These are phyloP conservation scores for Herpetotheres cachinnans DNA, from an alignment of 2,113 vertebrate species.

Conservation along the genomic window DNA sequence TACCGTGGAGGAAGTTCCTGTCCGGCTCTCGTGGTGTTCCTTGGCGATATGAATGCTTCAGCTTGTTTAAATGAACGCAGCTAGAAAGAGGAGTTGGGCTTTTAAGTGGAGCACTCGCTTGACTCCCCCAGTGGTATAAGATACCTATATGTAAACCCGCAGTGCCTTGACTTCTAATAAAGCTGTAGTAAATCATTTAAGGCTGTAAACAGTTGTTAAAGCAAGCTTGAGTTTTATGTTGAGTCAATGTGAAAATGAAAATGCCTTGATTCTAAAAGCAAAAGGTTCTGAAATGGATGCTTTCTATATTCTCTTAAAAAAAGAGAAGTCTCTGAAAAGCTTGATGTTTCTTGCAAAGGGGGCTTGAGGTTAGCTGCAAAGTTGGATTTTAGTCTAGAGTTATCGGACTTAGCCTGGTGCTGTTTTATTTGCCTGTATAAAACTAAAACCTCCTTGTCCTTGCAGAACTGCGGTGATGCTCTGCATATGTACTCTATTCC, in stretches of 20 bases:
- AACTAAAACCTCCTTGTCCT: too few species aligned
- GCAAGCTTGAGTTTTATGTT: neutral
- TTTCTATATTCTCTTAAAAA: neutral
- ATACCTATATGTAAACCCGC: neutral
- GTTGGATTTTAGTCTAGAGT: neutral
- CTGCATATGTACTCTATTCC: accelerated
- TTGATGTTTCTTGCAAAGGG: neutral
- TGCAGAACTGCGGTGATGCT: neutral
- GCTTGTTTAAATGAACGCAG: neutral
- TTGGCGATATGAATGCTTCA: neutral
- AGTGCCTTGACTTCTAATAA: neutral
- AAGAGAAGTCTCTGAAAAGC: neutral
- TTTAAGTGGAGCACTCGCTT: accelerated
- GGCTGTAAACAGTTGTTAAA: neutral
- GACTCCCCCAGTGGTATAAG: neutral
- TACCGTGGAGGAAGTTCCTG: neutral
- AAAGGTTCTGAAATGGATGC: neutral
- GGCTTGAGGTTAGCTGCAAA: neutral
- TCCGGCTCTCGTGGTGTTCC: neutral
- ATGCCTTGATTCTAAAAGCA: neutral
- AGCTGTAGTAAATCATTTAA: neutral
- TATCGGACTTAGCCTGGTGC: accelerated
- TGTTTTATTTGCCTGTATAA: neutral
- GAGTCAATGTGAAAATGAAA: neutral
- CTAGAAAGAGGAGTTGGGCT: neutral